Percentiles rank a stretch among this genome's conserved stretches.
Conservation (phyloP, 2,113 vertebrate genomes). For the Cephalopholis sonnerati region DNA sequence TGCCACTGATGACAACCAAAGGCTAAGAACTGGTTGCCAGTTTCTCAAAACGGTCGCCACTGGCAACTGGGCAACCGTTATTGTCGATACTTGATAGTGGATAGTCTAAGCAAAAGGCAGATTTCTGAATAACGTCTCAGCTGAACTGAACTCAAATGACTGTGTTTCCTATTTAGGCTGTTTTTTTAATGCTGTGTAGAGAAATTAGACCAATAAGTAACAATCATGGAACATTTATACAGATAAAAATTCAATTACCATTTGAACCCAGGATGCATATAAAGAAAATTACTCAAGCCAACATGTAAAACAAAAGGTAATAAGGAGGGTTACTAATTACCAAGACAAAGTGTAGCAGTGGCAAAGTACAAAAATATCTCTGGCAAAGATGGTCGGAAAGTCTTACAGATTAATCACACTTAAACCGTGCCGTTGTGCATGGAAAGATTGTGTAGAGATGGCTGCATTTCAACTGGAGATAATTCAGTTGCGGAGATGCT, state of each 20-base stretch:
- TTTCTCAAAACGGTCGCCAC: no score
- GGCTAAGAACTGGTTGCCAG: no score
- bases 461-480: neutral
- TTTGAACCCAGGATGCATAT: neutral
- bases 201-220: neutral
- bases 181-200: neutral
- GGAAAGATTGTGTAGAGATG: neutral
- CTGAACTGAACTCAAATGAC: neutral
- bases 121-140: neutral
- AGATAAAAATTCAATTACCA: neutral
- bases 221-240: neutral
- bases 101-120: no score
- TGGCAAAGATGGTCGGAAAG: neutral
- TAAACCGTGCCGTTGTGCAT: neutral
- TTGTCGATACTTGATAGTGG: no score
- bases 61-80: no score
- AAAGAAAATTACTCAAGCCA: neutral
- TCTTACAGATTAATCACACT: neutral
- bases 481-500: neutral
- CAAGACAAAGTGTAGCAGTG: neutral
- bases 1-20: no score
- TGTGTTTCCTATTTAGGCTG: neutral
- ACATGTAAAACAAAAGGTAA: neutral
- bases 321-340: neutral
- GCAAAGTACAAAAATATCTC: neutral